phyloP scores from a whole-genome alignment of 2,888 invertebrate genomes.

The Oeneis ivallda region DNA sequence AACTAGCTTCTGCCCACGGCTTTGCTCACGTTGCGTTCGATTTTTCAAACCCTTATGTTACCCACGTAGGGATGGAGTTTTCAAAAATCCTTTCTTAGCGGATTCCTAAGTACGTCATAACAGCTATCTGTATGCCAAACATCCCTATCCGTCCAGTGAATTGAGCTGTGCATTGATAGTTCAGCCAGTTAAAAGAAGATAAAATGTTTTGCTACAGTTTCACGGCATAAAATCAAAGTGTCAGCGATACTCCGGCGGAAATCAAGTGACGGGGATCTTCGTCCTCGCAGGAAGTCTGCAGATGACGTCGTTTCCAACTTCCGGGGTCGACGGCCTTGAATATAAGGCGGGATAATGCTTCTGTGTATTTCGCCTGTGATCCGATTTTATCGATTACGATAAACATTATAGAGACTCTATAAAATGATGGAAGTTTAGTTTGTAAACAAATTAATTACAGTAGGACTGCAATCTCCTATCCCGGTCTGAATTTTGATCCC shows the following conservation, averaged over 20 bases:
- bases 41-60: too few species aligned
- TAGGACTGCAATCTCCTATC: too few species aligned
- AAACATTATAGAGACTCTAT: background rate
- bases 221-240: slow-evolving; percentile 30
- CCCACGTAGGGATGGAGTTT: too few species aligned
- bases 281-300: slow-evolving; percentile 43
- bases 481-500: too few species aligned
- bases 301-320: slow-evolving; percentile 38
- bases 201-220: slow-evolving; percentile 9
- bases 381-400: slow-evolving; percentile 18
- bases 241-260: slow-evolving; percentile 39
- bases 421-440: background rate
- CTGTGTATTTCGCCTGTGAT: slow-evolving; percentile 15
- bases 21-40: too few species aligned
- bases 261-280: slow-evolving; percentile 45
- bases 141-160: too few species aligned
- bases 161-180: too few species aligned
- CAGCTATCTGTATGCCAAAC: too few species aligned
- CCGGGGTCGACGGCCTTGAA: slow-evolving; percentile 34
- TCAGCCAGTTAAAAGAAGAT: background rate
- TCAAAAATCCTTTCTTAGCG: too few species aligned
- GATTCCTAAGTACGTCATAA: too few species aligned
- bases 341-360: slow-evolving; percentile 25
- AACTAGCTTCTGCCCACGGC: too few species aligned
- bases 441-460: background rate